Evolutionary conservation across 1,140 invertebrate genomes (phyloP).

Genomic region (Listronotus oregonensis): DNA sequence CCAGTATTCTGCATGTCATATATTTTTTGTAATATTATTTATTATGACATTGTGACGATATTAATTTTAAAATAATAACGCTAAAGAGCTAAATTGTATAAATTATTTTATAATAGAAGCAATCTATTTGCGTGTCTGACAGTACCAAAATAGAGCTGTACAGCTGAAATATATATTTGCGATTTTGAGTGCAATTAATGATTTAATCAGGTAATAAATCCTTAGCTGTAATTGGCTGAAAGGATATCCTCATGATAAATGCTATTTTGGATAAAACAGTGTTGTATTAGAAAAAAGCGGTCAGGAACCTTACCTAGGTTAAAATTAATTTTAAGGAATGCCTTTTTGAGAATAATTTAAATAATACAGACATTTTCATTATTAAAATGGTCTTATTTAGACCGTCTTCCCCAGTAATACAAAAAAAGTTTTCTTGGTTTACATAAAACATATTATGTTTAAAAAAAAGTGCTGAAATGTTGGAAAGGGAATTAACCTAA

Average conservation of each 20-base stretch:
- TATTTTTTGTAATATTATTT: not conserved
- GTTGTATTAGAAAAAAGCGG: not conserved
- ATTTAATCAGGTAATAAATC: constrained; percentile 40
- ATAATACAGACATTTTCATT: too few relatives aligned
- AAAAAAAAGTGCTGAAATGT: too few relatives aligned
- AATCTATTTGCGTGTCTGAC: constrained; percentile 17
- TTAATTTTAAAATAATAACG: not conserved
- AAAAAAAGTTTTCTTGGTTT: too few relatives aligned
- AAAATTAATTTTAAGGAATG: too few relatives aligned
- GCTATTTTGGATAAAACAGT: constrained; percentile 8
- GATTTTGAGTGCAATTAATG: constrained; percentile 35
- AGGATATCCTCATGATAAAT: constrained; percentile 30
- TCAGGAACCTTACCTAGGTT: too few relatives aligned
- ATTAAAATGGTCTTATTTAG: too few relatives aligned
- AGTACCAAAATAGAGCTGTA: constrained; percentile 31
- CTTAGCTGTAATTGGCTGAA: constrained; percentile 32
- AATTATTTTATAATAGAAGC: constrained; percentile 26
- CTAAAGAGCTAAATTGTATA: constrained; percentile 3
- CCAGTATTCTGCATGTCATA: too few relatives aligned
- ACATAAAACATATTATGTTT: too few relatives aligned
- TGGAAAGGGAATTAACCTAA: too few relatives aligned
- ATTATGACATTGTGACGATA: not conserved
- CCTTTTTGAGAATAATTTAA: too few relatives aligned
- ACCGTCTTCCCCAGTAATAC: too few relatives aligned
- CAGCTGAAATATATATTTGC: constrained; percentile 34